These are phyloP conservation scores for Flabesymbios commensalis DNA, from an alignment of 2,888 invertebrate genomes.

Conservation along the genomic window DNA sequence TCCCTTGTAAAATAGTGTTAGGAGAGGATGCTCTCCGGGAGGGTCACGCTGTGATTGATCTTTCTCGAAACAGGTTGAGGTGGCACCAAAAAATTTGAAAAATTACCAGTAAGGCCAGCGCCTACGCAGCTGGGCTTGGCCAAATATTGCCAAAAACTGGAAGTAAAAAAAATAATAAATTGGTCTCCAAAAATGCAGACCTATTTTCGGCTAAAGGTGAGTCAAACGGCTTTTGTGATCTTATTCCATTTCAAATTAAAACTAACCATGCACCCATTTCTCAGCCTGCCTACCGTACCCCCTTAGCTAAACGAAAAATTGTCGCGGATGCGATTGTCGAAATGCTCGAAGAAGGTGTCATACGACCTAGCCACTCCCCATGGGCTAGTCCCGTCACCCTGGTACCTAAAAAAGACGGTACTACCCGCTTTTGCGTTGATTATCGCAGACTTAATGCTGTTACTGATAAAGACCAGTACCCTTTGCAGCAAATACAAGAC, in stretches of 20 bases:
- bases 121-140: not conserved
- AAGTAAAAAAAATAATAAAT: not conserved
- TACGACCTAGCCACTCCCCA: constrained; percentile 2
- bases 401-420: constrained; percentile 19
- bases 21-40: not conserved
- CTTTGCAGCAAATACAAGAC: constrained; percentile 3
- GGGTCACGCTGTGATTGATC: not conserved
- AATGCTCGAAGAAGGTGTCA: constrained; percentile 11
- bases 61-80: not conserved
- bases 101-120: not conserved
- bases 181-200: constrained; percentile 4
- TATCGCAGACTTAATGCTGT: constrained; percentile 12
- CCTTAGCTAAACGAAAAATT: constrained; percentile 10
- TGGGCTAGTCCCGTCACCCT: constrained; percentile 14
- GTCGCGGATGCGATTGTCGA: constrained; percentile 8
- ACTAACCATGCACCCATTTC: constrained; percentile 3
- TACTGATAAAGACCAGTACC: constrained; percentile 18
- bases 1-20: not conserved
- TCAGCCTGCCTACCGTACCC: constrained; percentile 12
- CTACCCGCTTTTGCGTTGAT: constrained; percentile 22
- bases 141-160: not conserved
- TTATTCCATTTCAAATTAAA: not conserved
- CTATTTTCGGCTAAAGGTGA: constrained; percentile 3
- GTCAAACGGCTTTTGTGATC: not conserved
- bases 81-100: not conserved